Evolutionary conservation across 30 jellyfish, hydroid and myxozoan genomes (phyloP).

Genomic region (Hydractinia symbiolongicarpus): DNA sequence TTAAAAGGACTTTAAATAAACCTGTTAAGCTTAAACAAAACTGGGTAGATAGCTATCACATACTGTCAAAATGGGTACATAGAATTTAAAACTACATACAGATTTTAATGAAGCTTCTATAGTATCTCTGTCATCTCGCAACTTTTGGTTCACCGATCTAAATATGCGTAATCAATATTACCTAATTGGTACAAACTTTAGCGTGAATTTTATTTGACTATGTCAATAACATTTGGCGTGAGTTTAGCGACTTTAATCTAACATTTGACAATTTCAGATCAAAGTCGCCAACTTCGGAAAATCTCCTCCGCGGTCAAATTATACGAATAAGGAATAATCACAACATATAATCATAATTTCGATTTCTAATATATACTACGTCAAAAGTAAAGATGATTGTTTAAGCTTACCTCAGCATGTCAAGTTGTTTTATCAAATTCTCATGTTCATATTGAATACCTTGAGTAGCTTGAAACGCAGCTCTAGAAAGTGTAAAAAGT

Average conservation of each 20-base stretch:
- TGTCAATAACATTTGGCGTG: too few species aligned
- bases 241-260: too few species aligned
- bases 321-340: not conserved
- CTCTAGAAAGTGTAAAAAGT: conserved; percentile 24
- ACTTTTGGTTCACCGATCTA: conserved; percentile 80
- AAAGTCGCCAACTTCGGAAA: not conserved
- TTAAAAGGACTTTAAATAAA: too few species aligned
- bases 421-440: conserved; percentile 66
- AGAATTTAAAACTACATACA: not conserved
- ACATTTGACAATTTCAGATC: too few species aligned
- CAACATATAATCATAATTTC: not conserved
- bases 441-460: conserved; percentile 90
- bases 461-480: conserved; percentile 75
- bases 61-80: too few species aligned
- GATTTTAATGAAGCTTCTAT: conserved; percentile 66
- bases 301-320: too few species aligned
- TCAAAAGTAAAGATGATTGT: not conserved
- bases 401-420: conserved; percentile 50
- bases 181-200: too few species aligned
- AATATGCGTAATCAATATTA: not conserved
- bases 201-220: too few species aligned
- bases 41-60: too few species aligned
- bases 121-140: conserved; percentile 84
- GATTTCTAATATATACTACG: not conserved
- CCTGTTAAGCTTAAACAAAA: too few species aligned